These are phyloP conservation scores for Melipona quadrifasciata DNA, from an alignment of 1,140 invertebrate genomes.

Conservation along the genomic window DNA sequence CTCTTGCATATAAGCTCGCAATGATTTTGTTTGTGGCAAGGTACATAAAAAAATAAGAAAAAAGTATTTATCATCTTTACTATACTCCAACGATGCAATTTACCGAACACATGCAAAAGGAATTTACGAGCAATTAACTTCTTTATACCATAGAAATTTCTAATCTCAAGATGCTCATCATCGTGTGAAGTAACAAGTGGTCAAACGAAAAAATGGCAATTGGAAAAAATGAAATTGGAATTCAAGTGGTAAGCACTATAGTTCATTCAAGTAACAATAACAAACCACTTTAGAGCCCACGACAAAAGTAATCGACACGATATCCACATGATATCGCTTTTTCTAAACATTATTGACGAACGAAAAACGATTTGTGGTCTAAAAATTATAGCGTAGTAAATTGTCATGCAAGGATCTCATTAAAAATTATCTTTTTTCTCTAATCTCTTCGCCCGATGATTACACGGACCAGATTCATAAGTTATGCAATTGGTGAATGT, in stretches of 20 bases:
- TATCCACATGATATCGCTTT: background rate
- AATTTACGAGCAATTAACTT: background rate
- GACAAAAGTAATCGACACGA: background rate
- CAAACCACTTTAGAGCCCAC: background rate
- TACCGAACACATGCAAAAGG: background rate
- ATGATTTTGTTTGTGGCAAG: too few species aligned
- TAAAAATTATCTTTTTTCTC: too few species aligned
- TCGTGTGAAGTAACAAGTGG: too few species aligned
- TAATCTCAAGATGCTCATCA: background rate
- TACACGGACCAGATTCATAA: background rate
- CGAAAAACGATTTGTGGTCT: background rate
- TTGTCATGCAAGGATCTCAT: too few species aligned
- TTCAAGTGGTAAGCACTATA: background rate
- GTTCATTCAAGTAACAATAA: background rate
- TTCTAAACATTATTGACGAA: constrained; percentile 1
- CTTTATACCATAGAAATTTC: background rate
- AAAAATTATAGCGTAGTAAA: background rate
- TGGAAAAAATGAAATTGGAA: background rate
- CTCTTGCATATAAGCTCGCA: too few species aligned
- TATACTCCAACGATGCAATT: background rate
- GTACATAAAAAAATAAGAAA: too few species aligned
- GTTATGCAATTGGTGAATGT: background rate
- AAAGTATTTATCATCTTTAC: background rate
- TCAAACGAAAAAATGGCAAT: background rate
- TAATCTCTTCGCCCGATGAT: background rate